Evolutionary conservation across 2,888 invertebrate species (phyloP), one percentile per base, ranked within the genome.

Genomic region (Amphipoea oculea): DNA sequence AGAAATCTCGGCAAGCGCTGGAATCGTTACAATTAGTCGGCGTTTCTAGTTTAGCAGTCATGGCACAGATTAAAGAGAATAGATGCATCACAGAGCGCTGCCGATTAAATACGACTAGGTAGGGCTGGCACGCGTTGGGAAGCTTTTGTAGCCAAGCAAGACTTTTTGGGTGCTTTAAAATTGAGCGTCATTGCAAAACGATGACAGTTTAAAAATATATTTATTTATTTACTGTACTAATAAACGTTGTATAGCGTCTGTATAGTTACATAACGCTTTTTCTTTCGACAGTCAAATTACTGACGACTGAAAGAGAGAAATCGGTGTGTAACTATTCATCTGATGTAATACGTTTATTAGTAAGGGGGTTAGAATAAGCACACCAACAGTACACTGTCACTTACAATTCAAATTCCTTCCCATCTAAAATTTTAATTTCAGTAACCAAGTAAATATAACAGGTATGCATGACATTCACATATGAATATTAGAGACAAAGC

Each of bases 21-120:
- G 89, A 89, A 89, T 88, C 89, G 87, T 89, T 87, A 90, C 90
- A 87, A 89, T 88, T 88, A 91, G 86, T 88, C 83, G 84, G 81
- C 86, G 87, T 83, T 86, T 90, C 90, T 90, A 89, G 92, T 92
- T 92, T 91, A 91, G 89, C 90, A 92, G 91, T 89, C 90, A 86
- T 85, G 84, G 88, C 90, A 88, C 91, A 92, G 92, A 92, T 92
- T 92, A 92, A 90, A 92, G 91, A 91, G 92, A 92, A 92, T 92
- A 91, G 91, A 92, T 92, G 92, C 92, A 91, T 90, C 91, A 89
- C 86, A 86, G 88, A 89, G 85, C 90, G 75, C 88, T 91, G 85
- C 87, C 88, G 91, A 92, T 91, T 92, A 91, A 91, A 92, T 91
- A 90, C 89, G 86, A 91, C 85, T 85, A 78, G 85, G n/a, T 85